Evolutionary conservation across 2,888 invertebrate genomes (phyloP), one percentile per base, ranked within the genome.

Genomic region (Smittia aterrima): DNA sequence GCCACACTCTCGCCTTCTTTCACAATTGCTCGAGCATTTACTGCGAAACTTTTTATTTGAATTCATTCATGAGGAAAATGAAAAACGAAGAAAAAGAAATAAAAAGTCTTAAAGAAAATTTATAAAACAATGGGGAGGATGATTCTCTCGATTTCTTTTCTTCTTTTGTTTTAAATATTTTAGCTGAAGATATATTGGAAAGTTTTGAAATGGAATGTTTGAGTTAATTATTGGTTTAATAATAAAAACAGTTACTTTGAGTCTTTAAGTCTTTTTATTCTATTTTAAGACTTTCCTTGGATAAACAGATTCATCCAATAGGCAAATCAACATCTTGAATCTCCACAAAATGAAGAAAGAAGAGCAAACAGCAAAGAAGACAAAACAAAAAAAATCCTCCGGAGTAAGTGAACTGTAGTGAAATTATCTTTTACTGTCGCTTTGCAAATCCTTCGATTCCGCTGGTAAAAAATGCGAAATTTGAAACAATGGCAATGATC

Each of bases 91-190:
- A 64, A 64, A 64, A 27, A 24, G 27, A 64, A 64, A 27, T 64
- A 58, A 58, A 58, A 58, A 58, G 58, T 58, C 58, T 58, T 22
- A 22, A 58, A 58, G 58, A 58, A 58, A 58, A 58, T 58, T 58
- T 58, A 58, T 64, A 64, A 64, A 64, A 64, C 64, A 64, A 64
- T 58, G 58, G 58, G 47, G n/a, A n/a, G n/a, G 58, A 58, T 27
- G 64, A 64, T 27, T 18, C 64, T 27, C 13, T 64, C 9, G 18
- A 22, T 18, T 64, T 64, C 22, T 58, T 58, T 58, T 2, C 16
- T 47, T 47, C 47, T n/a, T 47, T 47, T 47, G 47, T 47, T 58
- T 58, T 58, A 58, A 58, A 58, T 58, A 58, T 58, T 58, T 58
- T 58, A 58, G 58, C 58, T 3, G 58, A 22, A n/a, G 58, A 3